Base-by-base conservation (phyloP, 2,113 vertebrate species). In the Emydura subglobosa region DNA sequence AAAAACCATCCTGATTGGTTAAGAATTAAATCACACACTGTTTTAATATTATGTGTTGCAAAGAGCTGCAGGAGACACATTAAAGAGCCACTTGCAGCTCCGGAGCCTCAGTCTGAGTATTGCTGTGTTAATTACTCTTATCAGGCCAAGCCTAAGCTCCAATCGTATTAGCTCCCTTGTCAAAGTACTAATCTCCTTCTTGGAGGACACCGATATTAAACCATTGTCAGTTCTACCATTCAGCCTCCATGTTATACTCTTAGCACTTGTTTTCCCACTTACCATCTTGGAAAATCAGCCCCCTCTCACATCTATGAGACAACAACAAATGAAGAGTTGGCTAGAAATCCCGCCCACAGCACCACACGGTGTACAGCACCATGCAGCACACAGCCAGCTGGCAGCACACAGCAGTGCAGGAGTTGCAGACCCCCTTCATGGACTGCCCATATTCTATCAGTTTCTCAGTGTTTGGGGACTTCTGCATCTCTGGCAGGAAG, bases 161-260 rank as follows among this genome's bases (percentile, higher is more conserved):
- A 31, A 34, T 79, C 82, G 44, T 81, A 85, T 83, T 61, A 61
- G 57, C 50, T 49, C 82, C 86, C 55, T 25, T 88, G 24, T 83
- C 88, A 90, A 34, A 76, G 21, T 24, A 51, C 11, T 2, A 7
- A 11, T 42, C n/a, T 27, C 55, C 83, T 82, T 42, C 59, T 78
- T n/a, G 4, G 21, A 10, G 54, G 14, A 10, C 0, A 14, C 0
- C 57, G 50, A 4, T 59, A 21, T 6, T 19, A 82, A 85, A 76
- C 74, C 34, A 29, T 0, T 57, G 0, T 42, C 68, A 29, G 2
- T 1, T 22, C 21, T 55, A 34, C 54, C 49, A 34, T 21, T 91
- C 1, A 3, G 72, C 44, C 80, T 39, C 65, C 88, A 44, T 6
- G 50, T 10, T 50, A 50, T 9, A 50, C 59, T 39, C 79, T 87